Conservation (phyloP, 2,113 vertebrate genomes). For the Burhinus oedicnemus region DNA sequence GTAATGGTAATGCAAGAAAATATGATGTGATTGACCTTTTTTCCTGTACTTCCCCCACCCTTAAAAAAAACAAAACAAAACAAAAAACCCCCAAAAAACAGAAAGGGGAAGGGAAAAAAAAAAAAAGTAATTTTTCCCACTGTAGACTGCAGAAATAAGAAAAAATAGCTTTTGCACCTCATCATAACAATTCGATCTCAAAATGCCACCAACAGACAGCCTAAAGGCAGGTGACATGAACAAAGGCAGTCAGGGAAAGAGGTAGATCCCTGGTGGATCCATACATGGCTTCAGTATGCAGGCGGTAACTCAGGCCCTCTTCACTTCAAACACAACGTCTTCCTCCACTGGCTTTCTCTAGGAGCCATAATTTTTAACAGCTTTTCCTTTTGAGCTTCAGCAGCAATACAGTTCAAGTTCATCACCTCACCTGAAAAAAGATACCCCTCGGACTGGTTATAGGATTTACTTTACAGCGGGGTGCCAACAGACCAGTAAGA, state of each 20-base stretch:
- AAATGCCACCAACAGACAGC: neutral
- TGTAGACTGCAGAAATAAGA: neutral
- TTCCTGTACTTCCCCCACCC: too few relatives aligned
- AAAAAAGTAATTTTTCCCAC: neutral
- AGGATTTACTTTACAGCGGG: neutral
- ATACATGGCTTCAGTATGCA: accelerated
- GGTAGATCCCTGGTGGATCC: neutral
- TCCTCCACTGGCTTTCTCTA: neutral
- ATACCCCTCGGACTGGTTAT: accelerated
- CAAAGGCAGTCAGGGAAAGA: neutral
- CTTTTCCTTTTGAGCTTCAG: neutral
- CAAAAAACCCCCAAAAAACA: neutral
- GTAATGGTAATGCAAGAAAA: neutral
- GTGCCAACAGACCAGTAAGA: neutral
- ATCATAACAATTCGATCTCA: neutral
- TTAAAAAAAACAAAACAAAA: neutral
- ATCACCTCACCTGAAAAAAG: neutral
- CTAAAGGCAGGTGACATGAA: neutral
- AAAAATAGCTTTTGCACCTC: neutral
- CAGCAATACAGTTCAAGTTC: neutral
- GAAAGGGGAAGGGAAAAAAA: neutral
- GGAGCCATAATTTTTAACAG: neutral
- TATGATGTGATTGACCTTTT: neutral
- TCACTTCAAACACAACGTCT: neutral
- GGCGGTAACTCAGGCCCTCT: neutral